Conservation (phyloP, 2,113 vertebrate species). For the Myotis lucifugus region DNA sequence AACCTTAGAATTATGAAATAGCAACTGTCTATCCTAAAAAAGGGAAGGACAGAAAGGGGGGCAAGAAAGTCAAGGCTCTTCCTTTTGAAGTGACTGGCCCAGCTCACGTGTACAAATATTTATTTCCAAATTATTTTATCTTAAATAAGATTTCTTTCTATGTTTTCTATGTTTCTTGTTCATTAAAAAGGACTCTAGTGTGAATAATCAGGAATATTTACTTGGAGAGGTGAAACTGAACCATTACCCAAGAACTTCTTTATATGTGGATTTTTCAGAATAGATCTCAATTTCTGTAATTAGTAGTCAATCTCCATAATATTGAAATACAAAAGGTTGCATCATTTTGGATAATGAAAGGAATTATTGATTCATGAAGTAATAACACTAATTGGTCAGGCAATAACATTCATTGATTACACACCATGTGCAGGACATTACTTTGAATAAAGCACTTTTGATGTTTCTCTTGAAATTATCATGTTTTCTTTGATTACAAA, state of each 20-base stretch:
- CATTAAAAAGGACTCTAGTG: neutral
- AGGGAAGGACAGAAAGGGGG: neutral
- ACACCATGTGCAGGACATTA: neutral
- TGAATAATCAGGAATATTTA: neutral
- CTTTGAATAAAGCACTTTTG: no score
- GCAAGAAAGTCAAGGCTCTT: neutral
- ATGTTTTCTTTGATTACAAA: no score
- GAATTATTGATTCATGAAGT: conserved; percentile 29
- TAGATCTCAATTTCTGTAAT: neutral
- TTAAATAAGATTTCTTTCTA: neutral
- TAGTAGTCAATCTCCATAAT: neutral
- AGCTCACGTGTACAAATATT: neutral
- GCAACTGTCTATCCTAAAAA: neutral
- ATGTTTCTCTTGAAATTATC: no score
- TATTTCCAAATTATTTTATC: neutral
- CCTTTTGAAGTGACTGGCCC: neutral
- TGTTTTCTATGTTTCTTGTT: neutral
- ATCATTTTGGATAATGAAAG: conserved; percentile 24
- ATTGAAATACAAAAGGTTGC: neutral
- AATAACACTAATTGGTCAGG: neutral
- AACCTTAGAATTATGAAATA: neutral
- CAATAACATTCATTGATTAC: conserved; percentile 2
- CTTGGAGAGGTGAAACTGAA: neutral
- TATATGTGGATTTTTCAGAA: neutral
- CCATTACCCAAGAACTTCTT: neutral